Percentiles rank a stretch among this genome's conserved stretches.
Evolutionary conservation across 2,888 invertebrate genomes (phyloP).

Genomic region (Sinohyriopsis cumingii): DNA sequence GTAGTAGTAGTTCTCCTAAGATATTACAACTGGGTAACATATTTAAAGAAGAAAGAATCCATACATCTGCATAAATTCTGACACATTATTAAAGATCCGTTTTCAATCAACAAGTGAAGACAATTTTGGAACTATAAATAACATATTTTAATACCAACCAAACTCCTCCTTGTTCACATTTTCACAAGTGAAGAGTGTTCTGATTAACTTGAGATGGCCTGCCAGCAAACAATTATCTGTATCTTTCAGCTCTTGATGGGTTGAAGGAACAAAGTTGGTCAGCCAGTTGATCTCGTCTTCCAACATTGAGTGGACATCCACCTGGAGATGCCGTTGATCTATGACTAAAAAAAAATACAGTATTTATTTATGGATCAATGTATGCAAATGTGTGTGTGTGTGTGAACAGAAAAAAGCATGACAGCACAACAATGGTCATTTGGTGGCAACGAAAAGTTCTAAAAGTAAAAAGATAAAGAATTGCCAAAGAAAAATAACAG

Average conservation of each 20-base stretch:
- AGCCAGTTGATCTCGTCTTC: slow-evolving; percentile 74
- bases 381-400: not conserved
- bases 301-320: slow-evolving; percentile 71
- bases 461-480: no score
- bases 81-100: no score
- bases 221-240: slow-evolving; percentile 73
- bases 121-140: no score
- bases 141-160: slow-evolving; percentile 48
- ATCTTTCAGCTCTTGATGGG: slow-evolving; percentile 57
- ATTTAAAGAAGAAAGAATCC: no score
- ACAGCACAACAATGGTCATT: no score
- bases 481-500: no score
- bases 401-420: no score
- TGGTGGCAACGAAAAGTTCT: no score
- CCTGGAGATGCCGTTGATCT: slow-evolving; percentile 67
- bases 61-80: no score
- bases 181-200: slow-evolving; percentile 72
- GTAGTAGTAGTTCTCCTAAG: no score
- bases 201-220: slow-evolving; percentile 73
- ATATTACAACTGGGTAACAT: no score
- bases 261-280: slow-evolving; percentile 71
- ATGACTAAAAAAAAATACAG: slow-evolving; percentile 33
- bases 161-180: slow-evolving; percentile 69
- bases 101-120: no score
- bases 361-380: not conserved